Conservation (phyloP, 2,888 invertebrate species). For the Drosophila antonietae region DNA sequence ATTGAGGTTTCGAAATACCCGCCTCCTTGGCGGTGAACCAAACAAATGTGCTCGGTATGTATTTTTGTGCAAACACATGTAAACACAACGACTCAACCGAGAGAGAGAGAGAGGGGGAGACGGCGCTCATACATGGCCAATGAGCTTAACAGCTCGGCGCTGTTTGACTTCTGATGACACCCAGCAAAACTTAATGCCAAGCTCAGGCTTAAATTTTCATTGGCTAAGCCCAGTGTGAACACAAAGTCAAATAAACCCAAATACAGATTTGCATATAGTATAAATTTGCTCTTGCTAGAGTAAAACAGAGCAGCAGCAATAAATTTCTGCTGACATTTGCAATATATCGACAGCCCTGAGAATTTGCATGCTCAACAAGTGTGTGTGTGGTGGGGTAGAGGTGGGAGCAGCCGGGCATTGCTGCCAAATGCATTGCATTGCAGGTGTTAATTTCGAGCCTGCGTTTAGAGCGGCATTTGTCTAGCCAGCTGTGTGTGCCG, state of each 20-base stretch:
- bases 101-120: slow-evolving; percentile 30
- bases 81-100: slow-evolving; percentile 36
- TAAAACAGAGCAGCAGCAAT: slow-evolving; percentile 37
- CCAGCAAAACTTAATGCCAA: slow-evolving; percentile 48
- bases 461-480: slow-evolving; percentile 28
- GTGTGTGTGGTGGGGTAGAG: too few species aligned
- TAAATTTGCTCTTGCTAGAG: slow-evolving; percentile 10
- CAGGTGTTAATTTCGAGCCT: slow-evolving; percentile 67
- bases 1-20: neutral
- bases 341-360: slow-evolving; percentile 35
- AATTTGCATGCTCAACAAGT: slow-evolving; percentile 58
- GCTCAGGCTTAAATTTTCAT: slow-evolving; percentile 49
- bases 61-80: slow-evolving; percentile 63
- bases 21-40: slow-evolving; percentile 48
- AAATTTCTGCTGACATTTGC: slow-evolving; percentile 45
- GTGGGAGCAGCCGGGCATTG: slow-evolving; percentile 6
- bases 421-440: slow-evolving; percentile 58
- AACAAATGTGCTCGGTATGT: slow-evolving; percentile 62
- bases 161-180: slow-evolving; percentile 64
- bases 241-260: slow-evolving; percentile 2
- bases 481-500: neutral
- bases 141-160: slow-evolving; percentile 65
- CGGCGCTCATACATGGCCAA: slow-evolving; percentile 64
- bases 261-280: neutral
- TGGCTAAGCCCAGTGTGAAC: slow-evolving; percentile 18